Evolutionary conservation across 2,797 vertebrate genomes (phyloP).

Genomic region (Cuculus canorus): DNA sequence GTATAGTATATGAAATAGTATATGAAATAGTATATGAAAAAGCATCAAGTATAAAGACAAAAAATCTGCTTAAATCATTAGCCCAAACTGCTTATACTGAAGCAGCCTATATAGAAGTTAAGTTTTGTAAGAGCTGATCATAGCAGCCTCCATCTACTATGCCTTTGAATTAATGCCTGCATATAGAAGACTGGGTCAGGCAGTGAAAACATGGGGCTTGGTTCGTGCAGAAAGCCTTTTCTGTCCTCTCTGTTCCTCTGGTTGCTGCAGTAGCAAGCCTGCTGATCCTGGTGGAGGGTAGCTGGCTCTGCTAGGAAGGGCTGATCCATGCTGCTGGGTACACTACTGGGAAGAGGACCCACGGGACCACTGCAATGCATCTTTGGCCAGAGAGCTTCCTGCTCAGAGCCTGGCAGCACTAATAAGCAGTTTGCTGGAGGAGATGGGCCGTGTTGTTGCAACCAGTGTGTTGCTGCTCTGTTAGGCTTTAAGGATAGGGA

Average conservation of each 20-base stretch:
- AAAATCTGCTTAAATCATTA: background rate
- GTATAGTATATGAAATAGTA: background rate
- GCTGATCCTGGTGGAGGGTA: background rate
- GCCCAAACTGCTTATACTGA: background rate
- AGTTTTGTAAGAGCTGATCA: background rate
- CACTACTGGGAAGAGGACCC: background rate
- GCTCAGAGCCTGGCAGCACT: background rate
- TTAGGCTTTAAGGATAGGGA: background rate
- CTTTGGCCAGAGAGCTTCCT: background rate
- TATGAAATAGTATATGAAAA: background rate
- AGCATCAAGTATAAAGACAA: background rate
- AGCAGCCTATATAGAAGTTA: background rate
- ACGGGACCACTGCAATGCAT: fast-evolving
- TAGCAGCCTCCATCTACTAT: background rate
- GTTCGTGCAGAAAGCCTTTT: background rate
- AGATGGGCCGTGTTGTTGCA: background rate
- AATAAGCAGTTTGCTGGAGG: background rate
- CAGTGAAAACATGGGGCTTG: too few relatives aligned
- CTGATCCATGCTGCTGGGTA: fast-evolving
- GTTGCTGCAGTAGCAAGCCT: background rate
- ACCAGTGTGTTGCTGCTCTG: background rate
- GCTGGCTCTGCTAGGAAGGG: background rate
- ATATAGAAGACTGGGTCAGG: background rate
- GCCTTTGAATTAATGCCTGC: background rate
- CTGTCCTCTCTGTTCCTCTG: background rate